Evolutionary conservation across 2,888 invertebrate genomes (phyloP).

Genomic region (Eumerus sabulonum): DNA sequence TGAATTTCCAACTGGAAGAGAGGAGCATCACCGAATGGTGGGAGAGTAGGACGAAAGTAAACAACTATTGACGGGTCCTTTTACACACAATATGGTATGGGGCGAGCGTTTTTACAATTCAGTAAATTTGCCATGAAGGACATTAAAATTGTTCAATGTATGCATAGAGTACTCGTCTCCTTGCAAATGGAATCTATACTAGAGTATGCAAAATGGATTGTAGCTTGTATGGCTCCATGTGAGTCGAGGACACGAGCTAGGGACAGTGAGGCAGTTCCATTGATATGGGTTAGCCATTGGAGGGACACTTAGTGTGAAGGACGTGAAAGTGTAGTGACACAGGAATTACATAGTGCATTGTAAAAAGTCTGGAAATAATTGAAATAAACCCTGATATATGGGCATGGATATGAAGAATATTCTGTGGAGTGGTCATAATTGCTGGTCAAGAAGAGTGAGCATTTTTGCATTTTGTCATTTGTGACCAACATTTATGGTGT

Average conservation of each 20-base stretch:
- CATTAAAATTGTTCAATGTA: constrained; percentile 40
- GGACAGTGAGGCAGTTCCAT: too few species aligned
- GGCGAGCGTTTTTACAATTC: constrained; percentile 10
- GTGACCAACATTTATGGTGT: too few species aligned
- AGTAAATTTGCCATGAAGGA: constrained; percentile 39
- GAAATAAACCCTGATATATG: constrained; percentile 17
- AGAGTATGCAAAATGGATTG: constrained; percentile 32
- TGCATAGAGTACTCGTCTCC: too few species aligned
- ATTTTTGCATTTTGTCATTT: too few species aligned
- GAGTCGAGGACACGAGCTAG: background rate
- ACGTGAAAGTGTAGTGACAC: constrained; percentile 17
- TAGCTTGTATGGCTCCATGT: background rate
- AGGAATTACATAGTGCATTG: constrained; percentile 31
- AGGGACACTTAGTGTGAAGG: constrained; percentile 19
- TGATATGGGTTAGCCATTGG: too few species aligned
- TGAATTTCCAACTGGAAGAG: constrained; percentile 25
- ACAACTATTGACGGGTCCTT: constrained; percentile 49
- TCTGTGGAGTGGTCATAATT: too few species aligned
- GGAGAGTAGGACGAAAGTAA: constrained; percentile 20
- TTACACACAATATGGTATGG: constrained; percentile 36
- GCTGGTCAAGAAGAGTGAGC: too few species aligned
- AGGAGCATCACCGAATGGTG: constrained; percentile 8
- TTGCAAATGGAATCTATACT: too few species aligned
- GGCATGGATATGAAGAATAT: too few species aligned
- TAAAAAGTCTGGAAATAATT: constrained; percentile 52